A percentile compares a stretch with the other conserved stretches of the same genome.
phyloP scores from a whole-genome alignment of 2,113 vertebrate genomes.

The Hydrochoerus hydrochaeris region DNA sequence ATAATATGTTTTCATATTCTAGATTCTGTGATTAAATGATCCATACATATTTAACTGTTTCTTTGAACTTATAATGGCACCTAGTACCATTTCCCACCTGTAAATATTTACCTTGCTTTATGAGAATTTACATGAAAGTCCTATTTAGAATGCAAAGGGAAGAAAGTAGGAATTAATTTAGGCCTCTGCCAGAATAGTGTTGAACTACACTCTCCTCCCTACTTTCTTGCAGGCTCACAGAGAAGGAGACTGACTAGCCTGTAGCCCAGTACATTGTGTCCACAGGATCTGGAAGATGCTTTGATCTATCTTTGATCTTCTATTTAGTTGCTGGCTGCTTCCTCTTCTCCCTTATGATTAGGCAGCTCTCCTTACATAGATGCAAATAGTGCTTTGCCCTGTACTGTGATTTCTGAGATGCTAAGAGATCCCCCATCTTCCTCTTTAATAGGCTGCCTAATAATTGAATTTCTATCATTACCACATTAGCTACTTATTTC shows the following conservation, averaged over 20 bases:
- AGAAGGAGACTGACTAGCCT: not conserved
- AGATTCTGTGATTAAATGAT: constrained; percentile 85
- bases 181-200: not conserved
- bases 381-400: not conserved
- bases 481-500: not conserved
- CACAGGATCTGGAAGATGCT: not conserved
- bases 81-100: constrained; percentile 76
- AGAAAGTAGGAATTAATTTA: not conserved
- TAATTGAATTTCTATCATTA: not conserved
- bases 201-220: not conserved
- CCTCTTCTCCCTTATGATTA: not conserved
- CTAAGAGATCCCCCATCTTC: not conserved
- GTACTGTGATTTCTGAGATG: constrained; percentile 7
- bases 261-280: not conserved
- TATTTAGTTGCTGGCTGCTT: not conserved
- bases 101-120: constrained; percentile 82
- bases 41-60: constrained; percentile 85
- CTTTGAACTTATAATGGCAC: constrained; percentile 85
- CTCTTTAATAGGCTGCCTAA: not conserved
- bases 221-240: not conserved
- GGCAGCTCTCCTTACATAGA: not conserved
- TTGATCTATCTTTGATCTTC: not conserved
- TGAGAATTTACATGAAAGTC: constrained; percentile 44
- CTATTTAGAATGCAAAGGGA: not conserved
- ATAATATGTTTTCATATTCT: constrained; percentile 86